These are phyloP conservation scores for Oryzias sinensis DNA, from an alignment of 2,797 vertebrate species.

Conservation along the genomic window DNA sequence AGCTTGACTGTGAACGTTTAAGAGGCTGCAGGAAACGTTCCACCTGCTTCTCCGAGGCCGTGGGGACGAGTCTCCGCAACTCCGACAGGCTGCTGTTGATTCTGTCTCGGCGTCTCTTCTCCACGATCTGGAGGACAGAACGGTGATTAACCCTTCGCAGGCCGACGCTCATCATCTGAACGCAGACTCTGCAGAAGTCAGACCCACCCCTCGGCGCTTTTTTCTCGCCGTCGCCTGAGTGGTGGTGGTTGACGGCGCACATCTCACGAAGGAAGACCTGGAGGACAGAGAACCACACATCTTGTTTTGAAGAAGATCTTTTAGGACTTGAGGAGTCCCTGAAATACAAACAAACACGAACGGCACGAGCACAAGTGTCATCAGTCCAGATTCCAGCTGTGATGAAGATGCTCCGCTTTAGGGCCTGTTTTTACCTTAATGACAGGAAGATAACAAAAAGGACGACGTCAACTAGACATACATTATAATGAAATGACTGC, in stretches of 20 bases:
- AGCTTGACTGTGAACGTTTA: no score
- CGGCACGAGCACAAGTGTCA: no score
- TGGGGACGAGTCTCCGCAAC: conserved; percentile 89
- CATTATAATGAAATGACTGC: no score
- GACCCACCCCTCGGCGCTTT: conserved; percentile 90
- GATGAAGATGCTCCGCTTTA: no score
- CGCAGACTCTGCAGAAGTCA: background rate
- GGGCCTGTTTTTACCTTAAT: no score
- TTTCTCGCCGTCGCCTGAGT: conserved; percentile 93
- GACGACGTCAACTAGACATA: no score
- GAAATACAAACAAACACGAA: no score
- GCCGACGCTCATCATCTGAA: no score
- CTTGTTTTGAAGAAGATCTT: background rate
- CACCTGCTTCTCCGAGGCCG: conserved; percentile 95
- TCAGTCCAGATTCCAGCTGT: no score
- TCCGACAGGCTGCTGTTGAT: conserved; percentile 96
- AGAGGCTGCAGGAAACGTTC: no score
- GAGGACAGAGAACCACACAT: background rate
- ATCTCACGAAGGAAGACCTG: conserved; percentile 78
- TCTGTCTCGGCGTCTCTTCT: conserved; percentile 93
- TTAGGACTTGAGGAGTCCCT: background rate
- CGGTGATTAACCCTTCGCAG: background rate
- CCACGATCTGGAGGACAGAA: conserved; percentile 83
- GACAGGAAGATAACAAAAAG: no score
- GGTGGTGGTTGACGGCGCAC: conserved; percentile 86